Evolutionary conservation across 2,797 vertebrate species (phyloP).

Genomic region (Megalops cyprinoides): DNA sequence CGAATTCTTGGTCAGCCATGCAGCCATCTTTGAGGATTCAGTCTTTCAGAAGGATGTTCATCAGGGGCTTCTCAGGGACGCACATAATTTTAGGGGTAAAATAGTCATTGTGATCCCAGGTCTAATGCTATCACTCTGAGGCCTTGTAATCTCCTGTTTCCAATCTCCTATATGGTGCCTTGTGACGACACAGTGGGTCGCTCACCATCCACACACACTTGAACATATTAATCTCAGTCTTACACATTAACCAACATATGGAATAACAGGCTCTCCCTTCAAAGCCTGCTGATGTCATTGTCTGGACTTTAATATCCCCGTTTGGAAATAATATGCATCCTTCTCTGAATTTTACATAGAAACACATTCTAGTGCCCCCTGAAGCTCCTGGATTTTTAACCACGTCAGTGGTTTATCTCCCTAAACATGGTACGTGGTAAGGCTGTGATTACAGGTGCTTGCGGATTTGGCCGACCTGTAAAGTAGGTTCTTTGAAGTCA

Average conservation of each 20-base stretch:
- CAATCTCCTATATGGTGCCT: too few relatives aligned
- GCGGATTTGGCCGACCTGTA: neutral
- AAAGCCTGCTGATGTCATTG: neutral
- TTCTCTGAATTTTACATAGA: neutral
- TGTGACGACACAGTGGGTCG: too few relatives aligned
- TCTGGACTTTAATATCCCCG: neutral
- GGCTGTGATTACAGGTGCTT: neutral
- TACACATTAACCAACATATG: neutral
- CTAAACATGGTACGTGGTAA: neutral
- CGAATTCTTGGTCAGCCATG: neutral
- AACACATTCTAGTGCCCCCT: neutral
- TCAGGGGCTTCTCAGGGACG: neutral
- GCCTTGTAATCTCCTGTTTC: too few relatives aligned
- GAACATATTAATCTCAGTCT: neutral
- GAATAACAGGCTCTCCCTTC: neutral
- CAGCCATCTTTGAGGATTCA: neutral
- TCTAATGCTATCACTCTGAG: too few relatives aligned
- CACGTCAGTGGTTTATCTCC: neutral
- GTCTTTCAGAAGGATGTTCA: constrained; percentile 10
- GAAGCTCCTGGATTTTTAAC: neutral
- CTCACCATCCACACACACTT: too few relatives aligned
- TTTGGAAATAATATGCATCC: neutral
- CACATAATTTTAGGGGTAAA: neutral
- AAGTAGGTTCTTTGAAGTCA: neutral
- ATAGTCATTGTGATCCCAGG: too few relatives aligned